Conservation (phyloP, 2,888 invertebrate species). For the Magallana nippona region DNA sequence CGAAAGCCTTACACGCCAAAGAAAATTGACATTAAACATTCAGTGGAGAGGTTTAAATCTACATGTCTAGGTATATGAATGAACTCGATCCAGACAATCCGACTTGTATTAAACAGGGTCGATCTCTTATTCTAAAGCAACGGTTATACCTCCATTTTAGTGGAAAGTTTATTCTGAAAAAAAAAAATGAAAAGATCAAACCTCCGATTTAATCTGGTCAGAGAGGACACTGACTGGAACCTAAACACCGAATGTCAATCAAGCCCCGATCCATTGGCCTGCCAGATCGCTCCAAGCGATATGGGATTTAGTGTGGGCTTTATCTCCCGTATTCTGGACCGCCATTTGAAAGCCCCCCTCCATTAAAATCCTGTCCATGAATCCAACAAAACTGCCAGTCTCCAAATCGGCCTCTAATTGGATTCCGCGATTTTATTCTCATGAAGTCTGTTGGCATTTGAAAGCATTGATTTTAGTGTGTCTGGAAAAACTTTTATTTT, state of each 20-base stretch:
- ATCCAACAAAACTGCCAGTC: conserved; percentile 24
- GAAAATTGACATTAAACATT: neutral
- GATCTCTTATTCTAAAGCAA: too few relatives aligned
- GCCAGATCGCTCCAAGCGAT: neutral
- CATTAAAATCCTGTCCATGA: neutral
- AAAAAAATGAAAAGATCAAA: neutral
- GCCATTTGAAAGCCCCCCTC: neutral
- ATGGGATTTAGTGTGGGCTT: conserved; percentile 12
- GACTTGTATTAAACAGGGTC: neutral
- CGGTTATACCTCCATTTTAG: too few relatives aligned
- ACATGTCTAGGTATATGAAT: neutral
- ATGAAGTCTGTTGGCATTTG: neutral
- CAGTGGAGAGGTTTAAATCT: neutral
- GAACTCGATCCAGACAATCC: neutral
- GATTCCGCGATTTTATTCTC: neutral
- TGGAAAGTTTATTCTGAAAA: neutral
- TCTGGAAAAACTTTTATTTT: neutral
- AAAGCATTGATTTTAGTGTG: conserved; percentile 28
- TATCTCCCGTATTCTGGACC: neutral
- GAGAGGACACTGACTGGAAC: neutral
- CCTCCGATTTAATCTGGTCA: neutral
- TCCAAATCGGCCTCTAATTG: conserved; percentile 18
- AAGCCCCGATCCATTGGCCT: neutral
- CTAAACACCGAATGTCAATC: neutral
- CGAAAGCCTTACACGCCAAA: neutral